Evolutionary conservation across 2,797 vertebrate species (phyloP).

Genomic region (Coilia nasus): DNA sequence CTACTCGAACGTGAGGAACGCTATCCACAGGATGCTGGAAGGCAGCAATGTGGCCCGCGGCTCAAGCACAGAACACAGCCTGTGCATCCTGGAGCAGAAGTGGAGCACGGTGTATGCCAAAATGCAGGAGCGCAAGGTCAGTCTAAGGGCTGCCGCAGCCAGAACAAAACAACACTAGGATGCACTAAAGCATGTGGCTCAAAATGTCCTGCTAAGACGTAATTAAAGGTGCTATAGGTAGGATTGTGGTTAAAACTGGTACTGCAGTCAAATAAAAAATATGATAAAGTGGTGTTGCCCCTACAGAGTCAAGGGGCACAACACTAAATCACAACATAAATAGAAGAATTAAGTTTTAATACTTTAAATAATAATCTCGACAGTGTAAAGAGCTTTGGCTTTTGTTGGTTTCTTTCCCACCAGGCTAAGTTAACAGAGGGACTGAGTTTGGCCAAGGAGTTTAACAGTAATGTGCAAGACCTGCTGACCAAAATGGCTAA

Average conservation of each 20-base stretch:
- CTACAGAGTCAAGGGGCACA: too few relatives aligned
- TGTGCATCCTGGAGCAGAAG: slow-evolving; percentile 84
- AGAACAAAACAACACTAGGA: not conserved
- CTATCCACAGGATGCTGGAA: slow-evolving; percentile 79
- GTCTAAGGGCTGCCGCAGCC: not conserved
- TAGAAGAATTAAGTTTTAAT: too few relatives aligned
- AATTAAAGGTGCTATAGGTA: not conserved
- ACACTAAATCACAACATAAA: too few relatives aligned
- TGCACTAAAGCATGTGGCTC: not conserved
- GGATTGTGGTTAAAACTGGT: too few relatives aligned
- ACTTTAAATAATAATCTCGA: too few relatives aligned
- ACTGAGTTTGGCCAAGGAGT: slow-evolving; percentile 80
- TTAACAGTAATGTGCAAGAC: slow-evolving; percentile 82
- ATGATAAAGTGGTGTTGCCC: too few relatives aligned
- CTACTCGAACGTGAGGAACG: slow-evolving; percentile 75
- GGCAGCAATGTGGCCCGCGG: slow-evolving; percentile 67
- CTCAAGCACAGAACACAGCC: slow-evolving; percentile 81
- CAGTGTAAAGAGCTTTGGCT: not conserved
- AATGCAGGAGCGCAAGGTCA: slow-evolving; percentile 85
- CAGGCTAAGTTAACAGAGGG: slow-evolving; percentile 84
- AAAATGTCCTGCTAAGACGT: not conserved
- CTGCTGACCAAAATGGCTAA: slow-evolving; percentile 80
- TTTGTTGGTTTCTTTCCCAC: not conserved
- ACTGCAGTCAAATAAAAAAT: too few relatives aligned
- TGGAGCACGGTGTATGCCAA: slow-evolving; percentile 80